These are phyloP conservation scores for Meleagris gallopavo DNA, from an alignment of 2,113 vertebrate species.

Conservation along the genomic window DNA sequence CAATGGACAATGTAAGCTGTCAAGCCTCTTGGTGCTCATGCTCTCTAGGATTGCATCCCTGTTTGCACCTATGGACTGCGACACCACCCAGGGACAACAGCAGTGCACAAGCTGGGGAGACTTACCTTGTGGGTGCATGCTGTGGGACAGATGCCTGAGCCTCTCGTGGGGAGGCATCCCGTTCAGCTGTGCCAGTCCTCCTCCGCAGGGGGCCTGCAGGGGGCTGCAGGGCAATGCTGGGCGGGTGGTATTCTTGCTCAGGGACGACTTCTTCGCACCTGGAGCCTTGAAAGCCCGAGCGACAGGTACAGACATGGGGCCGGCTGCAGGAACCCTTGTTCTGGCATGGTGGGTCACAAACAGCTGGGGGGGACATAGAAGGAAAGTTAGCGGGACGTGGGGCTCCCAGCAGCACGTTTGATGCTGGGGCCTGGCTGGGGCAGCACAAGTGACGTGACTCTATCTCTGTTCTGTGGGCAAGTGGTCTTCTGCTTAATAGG, in stretches of 20 bases:
- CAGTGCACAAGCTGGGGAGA: neutral
- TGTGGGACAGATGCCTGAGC: neutral
- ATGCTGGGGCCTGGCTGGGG: neutral
- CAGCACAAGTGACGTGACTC: neutral
- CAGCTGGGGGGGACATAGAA: conserved; percentile 74
- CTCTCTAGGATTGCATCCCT: neutral
- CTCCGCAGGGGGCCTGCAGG: neutral
- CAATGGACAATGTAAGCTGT: neutral
- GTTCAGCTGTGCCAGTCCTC: conserved; percentile 24
- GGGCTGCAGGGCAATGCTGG: conserved; percentile 50
- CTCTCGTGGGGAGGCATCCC: neutral
- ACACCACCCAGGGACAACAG: neutral
- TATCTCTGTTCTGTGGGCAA: neutral
- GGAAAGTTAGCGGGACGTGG: neutral
- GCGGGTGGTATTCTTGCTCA: conserved; percentile 78
- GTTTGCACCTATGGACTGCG: neutral
- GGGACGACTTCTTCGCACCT: conserved; percentile 80
- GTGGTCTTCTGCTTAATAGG: neutral
- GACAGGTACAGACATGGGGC: conserved; percentile 83
- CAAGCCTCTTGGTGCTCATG: neutral
- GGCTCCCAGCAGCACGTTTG: neutral
- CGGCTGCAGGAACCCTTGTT: conserved; percentile 84
- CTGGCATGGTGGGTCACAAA: conserved; percentile 83
- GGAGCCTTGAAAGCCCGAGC: conserved; percentile 80
- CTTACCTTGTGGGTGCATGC: conserved; percentile 54